These are phyloP conservation scores for Xenops minutus DNA, from an alignment of 2,797 vertebrate genomes.

Conservation along the genomic window DNA sequence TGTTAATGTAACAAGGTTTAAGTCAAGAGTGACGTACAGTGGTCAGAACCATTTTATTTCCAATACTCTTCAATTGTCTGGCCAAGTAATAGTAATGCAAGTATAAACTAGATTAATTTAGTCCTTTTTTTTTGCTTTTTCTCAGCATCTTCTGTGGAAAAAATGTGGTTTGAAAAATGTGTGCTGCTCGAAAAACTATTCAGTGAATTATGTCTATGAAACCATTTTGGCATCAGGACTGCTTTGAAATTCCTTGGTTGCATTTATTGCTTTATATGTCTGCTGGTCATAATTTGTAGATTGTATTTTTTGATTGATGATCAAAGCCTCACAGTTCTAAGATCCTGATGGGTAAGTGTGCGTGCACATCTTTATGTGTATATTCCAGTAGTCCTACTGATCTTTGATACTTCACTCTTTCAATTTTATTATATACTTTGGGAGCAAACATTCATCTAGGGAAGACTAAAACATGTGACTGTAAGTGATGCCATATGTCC, in stretches of 20 bases:
- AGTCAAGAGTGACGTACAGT: constrained; percentile 36
- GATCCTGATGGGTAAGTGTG: background rate
- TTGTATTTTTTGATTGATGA: background rate
- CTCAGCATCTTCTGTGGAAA: background rate
- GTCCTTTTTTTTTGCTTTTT: background rate
- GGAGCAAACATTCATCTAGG: background rate
- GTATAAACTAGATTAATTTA: background rate
- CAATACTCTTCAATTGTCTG: background rate
- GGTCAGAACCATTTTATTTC: background rate
- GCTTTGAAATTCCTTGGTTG: background rate
- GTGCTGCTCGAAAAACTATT: background rate
- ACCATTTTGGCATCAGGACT: background rate
- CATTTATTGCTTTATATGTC: background rate
- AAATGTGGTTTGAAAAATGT: background rate
- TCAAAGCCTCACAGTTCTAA: background rate
- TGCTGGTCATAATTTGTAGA: background rate
- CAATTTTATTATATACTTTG: background rate
- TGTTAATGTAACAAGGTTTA: background rate
- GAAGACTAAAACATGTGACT: background rate
- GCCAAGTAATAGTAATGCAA: background rate
- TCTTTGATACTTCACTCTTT: background rate
- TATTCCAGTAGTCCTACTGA: background rate
- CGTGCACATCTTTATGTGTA: background rate
- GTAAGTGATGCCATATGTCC: background rate
- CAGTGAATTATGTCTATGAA: background rate